Conservation (phyloP, 1,140 invertebrate species). For the Diabrotica virgifera region DNA sequence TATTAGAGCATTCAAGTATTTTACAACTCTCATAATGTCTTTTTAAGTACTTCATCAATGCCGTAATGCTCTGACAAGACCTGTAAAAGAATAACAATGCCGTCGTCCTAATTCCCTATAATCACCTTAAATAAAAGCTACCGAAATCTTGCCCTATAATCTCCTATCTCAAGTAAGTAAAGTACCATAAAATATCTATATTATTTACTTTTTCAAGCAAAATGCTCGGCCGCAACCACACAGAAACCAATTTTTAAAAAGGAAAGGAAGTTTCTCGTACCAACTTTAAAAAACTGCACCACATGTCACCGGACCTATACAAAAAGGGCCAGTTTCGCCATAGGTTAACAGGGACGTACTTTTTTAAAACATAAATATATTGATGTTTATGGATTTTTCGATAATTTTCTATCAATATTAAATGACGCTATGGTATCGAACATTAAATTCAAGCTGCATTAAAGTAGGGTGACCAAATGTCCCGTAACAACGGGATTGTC, state of each 20-base stretch:
- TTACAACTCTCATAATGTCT: no score
- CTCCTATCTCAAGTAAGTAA: constrained; percentile 18
- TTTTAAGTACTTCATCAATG: no score
- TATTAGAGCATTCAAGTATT: no score
- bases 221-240: constrained; percentile 20
- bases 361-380: neutral
- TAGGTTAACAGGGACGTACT: neutral
- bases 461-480: no score
- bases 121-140: constrained; percentile 25
- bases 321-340: constrained; percentile 13
- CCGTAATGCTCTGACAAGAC: constrained; percentile 5
- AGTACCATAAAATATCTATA: constrained; percentile 25
- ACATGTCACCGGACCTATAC: constrained; percentile 8
- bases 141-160: constrained; percentile 22
- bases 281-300: constrained; percentile 21
- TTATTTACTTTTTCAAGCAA: constrained; percentile 21
- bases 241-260: constrained; percentile 19
- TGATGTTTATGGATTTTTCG: no score
- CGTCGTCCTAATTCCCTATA: constrained; percentile 19
- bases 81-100: constrained; percentile 22
- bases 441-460: no score
- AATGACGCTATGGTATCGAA: no score
- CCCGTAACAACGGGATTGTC: no score
- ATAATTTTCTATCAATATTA: no score
- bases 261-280: constrained; percentile 9